Conservation (phyloP, 2,797 vertebrate species). For the Oryzias sinensis region DNA sequence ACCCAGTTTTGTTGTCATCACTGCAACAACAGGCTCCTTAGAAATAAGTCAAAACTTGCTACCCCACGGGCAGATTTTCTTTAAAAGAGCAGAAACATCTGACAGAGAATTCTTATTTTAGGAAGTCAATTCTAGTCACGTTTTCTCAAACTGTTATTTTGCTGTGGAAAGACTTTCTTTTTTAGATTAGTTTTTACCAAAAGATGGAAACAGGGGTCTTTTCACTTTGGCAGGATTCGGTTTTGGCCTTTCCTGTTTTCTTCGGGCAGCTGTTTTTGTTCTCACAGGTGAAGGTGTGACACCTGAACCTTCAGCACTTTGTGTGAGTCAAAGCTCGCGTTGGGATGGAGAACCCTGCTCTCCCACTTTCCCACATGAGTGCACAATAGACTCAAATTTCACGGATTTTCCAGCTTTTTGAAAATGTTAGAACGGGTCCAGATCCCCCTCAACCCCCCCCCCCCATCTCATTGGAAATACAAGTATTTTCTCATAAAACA, state of each 20-base stretch:
- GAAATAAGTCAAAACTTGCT: too few relatives aligned
- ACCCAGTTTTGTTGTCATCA: not conserved
- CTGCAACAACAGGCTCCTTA: too few relatives aligned
- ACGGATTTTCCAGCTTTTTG: conserved; percentile 47
- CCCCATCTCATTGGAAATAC: conserved; percentile 26
- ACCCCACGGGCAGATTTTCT: too few relatives aligned
- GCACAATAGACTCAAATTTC: conserved; percentile 76
- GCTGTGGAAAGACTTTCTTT: too few relatives aligned
- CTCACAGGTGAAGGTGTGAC: conserved; percentile 6
- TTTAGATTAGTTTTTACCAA: too few relatives aligned
- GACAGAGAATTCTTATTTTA: too few relatives aligned
- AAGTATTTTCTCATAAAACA: conserved; percentile 4
- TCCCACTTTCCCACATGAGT: conserved; percentile 64
- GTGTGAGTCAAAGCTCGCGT: conserved; percentile 23
- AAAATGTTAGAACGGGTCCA: conserved; percentile 38
- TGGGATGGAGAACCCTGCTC: conserved; percentile 52
- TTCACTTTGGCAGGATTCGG: too few relatives aligned
- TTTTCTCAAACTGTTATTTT: too few relatives aligned
- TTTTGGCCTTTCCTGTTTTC: conserved; percentile 10
- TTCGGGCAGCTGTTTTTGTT: conserved; percentile 17
- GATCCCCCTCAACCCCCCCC: conserved; percentile 36
- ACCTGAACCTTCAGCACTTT: conserved; percentile 37
- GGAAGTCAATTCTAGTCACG: too few relatives aligned
- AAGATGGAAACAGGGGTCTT: too few relatives aligned
- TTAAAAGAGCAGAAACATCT: too few relatives aligned